Evolutionary conservation across 2,888 invertebrate species (phyloP).

Genomic region (Acronicta alni): DNA sequence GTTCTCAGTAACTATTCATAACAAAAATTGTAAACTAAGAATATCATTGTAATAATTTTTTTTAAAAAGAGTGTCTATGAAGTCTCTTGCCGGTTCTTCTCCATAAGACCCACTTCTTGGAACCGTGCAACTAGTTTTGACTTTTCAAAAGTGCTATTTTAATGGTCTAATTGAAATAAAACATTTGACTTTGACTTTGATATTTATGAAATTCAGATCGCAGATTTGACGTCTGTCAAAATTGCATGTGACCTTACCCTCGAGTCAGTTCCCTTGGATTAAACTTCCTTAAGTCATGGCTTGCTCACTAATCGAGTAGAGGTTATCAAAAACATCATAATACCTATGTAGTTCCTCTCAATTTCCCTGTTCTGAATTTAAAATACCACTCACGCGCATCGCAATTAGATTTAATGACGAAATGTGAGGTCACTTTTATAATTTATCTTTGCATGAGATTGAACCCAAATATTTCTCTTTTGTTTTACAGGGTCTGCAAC

Average conservation of each 20-base stretch:
- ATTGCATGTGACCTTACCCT: conserved; percentile 9
- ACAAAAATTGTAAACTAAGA: too few relatives aligned
- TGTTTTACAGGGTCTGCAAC: too few relatives aligned
- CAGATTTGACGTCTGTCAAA: conserved; percentile 16
- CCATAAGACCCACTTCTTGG: too few relatives aligned
- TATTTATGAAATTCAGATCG: background rate
- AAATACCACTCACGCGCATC: background rate
- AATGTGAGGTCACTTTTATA: background rate
- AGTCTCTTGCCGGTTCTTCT: too few relatives aligned
- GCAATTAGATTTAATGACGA: background rate
- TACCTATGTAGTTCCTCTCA: conserved; percentile 11
- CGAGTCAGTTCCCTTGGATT: conserved; percentile 11
- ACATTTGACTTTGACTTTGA: too few relatives aligned
- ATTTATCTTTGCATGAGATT: background rate
- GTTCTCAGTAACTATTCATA: too few relatives aligned
- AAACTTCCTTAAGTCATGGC: conserved; percentile 24
- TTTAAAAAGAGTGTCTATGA: too few relatives aligned
- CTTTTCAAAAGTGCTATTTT: too few relatives aligned
- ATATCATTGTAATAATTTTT: too few relatives aligned
- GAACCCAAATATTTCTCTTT: too few relatives aligned
- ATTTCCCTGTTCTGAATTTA: conserved; percentile 19
- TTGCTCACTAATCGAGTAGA: conserved; percentile 14
- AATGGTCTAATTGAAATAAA: too few relatives aligned
- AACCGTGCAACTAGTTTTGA: too few relatives aligned
- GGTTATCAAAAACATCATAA: conserved; percentile 9